Base-by-base conservation (phyloP, 2,888 invertebrate genomes). In the Rhingia rostrata region DNA sequence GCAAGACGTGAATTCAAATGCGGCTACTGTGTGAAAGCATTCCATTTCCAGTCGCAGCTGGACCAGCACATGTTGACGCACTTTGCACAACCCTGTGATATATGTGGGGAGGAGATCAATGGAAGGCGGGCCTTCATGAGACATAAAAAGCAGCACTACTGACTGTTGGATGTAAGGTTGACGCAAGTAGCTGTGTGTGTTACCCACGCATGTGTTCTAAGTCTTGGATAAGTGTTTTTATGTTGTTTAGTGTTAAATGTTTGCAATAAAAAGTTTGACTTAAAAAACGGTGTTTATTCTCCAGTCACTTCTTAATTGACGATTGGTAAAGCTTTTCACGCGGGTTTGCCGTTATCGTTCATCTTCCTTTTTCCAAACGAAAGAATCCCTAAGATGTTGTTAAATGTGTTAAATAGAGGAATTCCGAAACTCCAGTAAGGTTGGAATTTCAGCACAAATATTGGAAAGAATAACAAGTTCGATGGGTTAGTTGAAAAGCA, bases 41-140 rank as follows among this genome's bases (percentile, higher is more conserved):
- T 78, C 39, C 70, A 78, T 35, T 63, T 78, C 6, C 45, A 70
- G 30, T n/a, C 78, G 5, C 78, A 70, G 35, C 14, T 78, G n/a
- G 58, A 70, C 56, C 78, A 78, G 49, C 78, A 78, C 49, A 70
- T 78, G 78, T 14, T 78, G 14, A 70, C 70, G 5, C 78, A 78
- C 37, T 69, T 78, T 49, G 41, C 78, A 10, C 61, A 70, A 22
- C 78, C 78, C 4, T 78, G 78, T 22, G 78, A 78, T 45, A 64
- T 70, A 14, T 78, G 78, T 39, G 78, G 78, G 4, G 63, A 70
- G 30, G 70, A 78, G 32, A 78, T 78, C 4, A 78, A 78, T 12
- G 78, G 78, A 7, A 32, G 70, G 9, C 63, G 78, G 6, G 78
- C 78, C 0, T 78, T 78, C 12, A 78, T 78, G 35, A 54, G 78